Conservation (phyloP, 2,888 invertebrate species). For the Tenthredo distinguenda region DNA sequence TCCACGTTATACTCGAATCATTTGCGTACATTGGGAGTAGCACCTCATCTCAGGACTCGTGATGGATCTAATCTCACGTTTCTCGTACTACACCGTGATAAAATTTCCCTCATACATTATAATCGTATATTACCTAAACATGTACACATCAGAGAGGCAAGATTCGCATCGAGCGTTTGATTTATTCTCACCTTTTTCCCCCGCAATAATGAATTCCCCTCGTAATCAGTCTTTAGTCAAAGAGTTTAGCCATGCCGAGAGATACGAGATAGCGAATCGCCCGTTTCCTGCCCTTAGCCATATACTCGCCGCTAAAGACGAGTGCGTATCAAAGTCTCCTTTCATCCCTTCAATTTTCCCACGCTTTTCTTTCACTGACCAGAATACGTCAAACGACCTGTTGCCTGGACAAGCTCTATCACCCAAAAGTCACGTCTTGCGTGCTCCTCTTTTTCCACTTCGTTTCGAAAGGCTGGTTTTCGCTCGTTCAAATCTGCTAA, state of each 20-base stretch:
- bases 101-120: not conserved
- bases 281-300: not conserved
- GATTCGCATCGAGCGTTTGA: not conserved
- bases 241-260: not conserved
- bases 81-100: not conserved
- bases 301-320: not conserved
- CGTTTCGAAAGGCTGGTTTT: not conserved
- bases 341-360: not conserved
- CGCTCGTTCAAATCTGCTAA: constrained; percentile 23
- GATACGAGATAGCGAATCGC: not conserved
- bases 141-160: constrained; percentile 27
- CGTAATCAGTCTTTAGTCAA: not conserved
- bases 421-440: constrained; percentile 17
- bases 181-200: not conserved
- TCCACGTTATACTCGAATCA: not conserved
- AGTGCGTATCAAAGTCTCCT: not conserved
- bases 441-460: not conserved
- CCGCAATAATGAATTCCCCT: not conserved
- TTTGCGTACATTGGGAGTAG: not conserved
- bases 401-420: constrained; percentile 28
- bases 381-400: constrained; percentile 21
- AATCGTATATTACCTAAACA: not conserved
- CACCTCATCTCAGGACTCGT: constrained; percentile 22
- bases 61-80: not conserved
- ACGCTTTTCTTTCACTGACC: not conserved